Base-by-base conservation (phyloP, 2,113 vertebrate genomes). In the Mormyrus iriodes region DNA sequence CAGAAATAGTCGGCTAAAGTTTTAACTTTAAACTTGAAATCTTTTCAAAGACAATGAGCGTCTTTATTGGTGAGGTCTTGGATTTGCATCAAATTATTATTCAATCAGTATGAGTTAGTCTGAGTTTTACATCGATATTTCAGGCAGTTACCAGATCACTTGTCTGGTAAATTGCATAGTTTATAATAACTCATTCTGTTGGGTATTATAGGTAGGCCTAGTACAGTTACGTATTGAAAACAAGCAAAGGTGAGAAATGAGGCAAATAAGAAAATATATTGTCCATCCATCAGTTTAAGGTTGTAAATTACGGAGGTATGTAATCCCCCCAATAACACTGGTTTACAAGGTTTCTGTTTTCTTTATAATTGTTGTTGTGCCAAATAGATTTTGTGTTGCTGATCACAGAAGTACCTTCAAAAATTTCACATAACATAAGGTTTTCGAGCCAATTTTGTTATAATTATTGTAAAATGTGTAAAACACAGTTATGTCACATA, bases 41-140 rank as follows among this genome's bases (percentile, higher is more conserved):
- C 88, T 92, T 90, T 90, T 88, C 21, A 27, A 52, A 35, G 51
- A 91, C 52, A 90, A 92, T 90, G 91, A 92, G 92, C 91, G 88
- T 92, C 89, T 58, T 58, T 55, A 65, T 89, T 86, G 65, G 91
- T 39, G 35, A 39, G 90, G 91, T 92, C 90, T 92, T 90, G 90
- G 91, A 92, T 93, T 90, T 39, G 17, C 27, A 15, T 90, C 88
- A 90, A 92, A 88, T 93, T 89, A 89, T 58, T 2, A 1, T 53
- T 87, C 89, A 93, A 92, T 92, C 91, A 91, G 52, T 94, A 44
- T 24, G 39, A 46, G 3, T 12, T 84, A 44, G 44, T 84, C 79
- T 7, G 19, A 44, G 44, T n/a, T 48, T n/a, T 84, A n/a, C 39
- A 84, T 24, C 82, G 24, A 48, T 42, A n/a, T 84, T 46, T 84